These are phyloP conservation scores for Fringilla coelebs DNA, from an alignment of 2,797 vertebrate genomes.

Conservation along the genomic window DNA sequence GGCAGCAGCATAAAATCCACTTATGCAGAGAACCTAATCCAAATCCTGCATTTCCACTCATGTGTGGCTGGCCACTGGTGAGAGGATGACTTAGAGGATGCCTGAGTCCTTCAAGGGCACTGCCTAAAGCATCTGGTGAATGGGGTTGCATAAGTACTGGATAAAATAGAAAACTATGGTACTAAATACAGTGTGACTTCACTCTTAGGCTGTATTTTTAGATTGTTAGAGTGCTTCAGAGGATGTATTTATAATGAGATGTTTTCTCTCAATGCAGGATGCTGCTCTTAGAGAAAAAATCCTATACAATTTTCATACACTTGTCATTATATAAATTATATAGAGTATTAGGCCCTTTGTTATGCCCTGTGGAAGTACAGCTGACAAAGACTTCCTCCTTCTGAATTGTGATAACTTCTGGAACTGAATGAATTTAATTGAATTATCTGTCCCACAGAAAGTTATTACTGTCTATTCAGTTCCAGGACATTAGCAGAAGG, in stretches of 20 bases:
- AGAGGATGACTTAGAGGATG: background rate
- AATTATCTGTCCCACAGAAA: background rate
- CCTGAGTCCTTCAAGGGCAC: background rate
- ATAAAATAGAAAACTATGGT: background rate
- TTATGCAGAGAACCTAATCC: background rate
- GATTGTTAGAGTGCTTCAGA: background rate
- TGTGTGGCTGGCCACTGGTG: background rate
- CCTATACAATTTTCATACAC: background rate
- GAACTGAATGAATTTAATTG: background rate
- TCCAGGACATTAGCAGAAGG: background rate
- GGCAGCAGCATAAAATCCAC: background rate
- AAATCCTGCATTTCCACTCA: background rate
- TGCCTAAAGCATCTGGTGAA: background rate
- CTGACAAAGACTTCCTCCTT: background rate
- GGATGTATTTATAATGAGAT: background rate
- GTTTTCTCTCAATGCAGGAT: background rate
- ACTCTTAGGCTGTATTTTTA: slow-evolving; percentile 28
- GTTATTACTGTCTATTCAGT: slow-evolving; percentile 8
- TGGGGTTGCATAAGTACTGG: background rate
- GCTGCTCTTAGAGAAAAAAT: background rate
- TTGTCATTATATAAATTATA: background rate
- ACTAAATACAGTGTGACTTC: background rate
- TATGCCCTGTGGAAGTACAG: background rate
- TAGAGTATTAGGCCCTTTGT: background rate
- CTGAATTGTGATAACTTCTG: background rate